These are phyloP conservation scores for Myanophis thanlyinensis DNA, from an alignment of 2,113 vertebrate species.

Conservation along the genomic window DNA sequence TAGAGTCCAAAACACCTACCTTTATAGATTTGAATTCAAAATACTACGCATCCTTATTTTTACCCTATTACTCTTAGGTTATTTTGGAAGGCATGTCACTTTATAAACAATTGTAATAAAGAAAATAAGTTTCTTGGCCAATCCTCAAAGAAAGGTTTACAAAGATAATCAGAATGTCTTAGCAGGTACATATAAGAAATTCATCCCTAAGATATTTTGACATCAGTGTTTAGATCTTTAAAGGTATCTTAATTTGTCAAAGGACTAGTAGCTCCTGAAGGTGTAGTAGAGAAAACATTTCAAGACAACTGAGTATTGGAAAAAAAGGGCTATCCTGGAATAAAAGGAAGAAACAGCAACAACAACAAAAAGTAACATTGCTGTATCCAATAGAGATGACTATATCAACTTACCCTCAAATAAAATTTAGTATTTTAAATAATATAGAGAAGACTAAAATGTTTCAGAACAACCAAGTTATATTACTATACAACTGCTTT, in stretches of 20 bases:
- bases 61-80: not conserved
- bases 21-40: not conserved
- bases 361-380: not conserved
- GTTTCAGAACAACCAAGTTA: not conserved
- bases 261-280: not conserved
- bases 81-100: not conserved
- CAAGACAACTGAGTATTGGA: not conserved
- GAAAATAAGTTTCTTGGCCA: not conserved
- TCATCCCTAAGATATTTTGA: not conserved
- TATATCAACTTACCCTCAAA: not conserved
- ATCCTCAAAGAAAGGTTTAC: not conserved
- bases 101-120: not conserved
- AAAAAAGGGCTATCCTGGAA: not conserved
- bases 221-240: not conserved
- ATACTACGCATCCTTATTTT: not conserved
- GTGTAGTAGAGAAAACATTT: not conserved
- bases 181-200: not conserved
- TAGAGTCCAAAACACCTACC: not conserved
- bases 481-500: not conserved
- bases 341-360: not conserved
- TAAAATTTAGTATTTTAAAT: not conserved
- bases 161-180: not conserved
- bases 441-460: not conserved
- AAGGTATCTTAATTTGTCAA: not conserved
- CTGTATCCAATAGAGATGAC: not conserved